Evolutionary conservation across 2,113 vertebrate species (phyloP), one percentile per base, ranked within the genome.

Genomic region (Lagopus muta): DNA sequence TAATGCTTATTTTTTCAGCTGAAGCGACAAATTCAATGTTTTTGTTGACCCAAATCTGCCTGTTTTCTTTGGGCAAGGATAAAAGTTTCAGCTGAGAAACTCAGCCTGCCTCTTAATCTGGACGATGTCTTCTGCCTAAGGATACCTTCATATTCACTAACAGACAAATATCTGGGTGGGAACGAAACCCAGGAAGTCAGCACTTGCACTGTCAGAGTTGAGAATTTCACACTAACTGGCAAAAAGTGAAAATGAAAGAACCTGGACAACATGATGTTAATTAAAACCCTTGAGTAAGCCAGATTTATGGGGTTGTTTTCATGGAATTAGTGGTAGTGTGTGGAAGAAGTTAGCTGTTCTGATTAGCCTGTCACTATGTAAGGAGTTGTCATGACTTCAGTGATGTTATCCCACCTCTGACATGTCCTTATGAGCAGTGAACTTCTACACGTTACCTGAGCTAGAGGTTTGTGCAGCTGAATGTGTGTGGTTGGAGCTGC

Each of bases 1-100:
- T 92, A 82, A 81, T 57, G 93, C 45, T 77, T 96, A 78, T 96
- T 96, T 96, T 95, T 92, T 90, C 95, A 96, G 96, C 96, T 96
- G 96, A 96, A 82, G 77, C 65, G 95, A 93, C 86, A 96, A 92
- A 88, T 86, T 90, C 93, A 89, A 13, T 86, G 84, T 74, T 93
- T 94, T 86, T 93, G 60, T 95, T 93, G 83, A 94, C 84, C 70
- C 52, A 93, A 93, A 88, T 83, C 62, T 77, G 80, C 80, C 74
- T 96, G 90, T 90, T 96, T 96, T 86, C 83, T 79, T 95, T 96
- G 96, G 96, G 80, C 76, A 69, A 54, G 70, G 38, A 95, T 96
- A 14, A 95, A 95, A 93, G 92, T 86, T 88, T n/a, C 80, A 86
- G 48, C 73, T 61, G 93, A 82, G 82, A 79, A 90, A 84, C 30